Base-by-base conservation (phyloP, 2,797 vertebrate species). In the Rachycentron canadum region DNA sequence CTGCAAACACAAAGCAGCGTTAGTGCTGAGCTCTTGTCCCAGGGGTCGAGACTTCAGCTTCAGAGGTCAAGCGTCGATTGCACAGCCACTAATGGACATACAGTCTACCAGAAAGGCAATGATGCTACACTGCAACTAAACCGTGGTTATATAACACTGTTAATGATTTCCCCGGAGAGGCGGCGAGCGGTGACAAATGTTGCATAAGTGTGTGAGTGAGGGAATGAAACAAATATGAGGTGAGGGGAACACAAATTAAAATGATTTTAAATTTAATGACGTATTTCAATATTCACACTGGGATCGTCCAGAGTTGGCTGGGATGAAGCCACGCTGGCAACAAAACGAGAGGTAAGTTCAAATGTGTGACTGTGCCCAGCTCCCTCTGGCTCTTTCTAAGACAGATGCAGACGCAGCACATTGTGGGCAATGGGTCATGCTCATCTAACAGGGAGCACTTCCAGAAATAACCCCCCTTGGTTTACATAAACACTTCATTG, bases 101-200 rank as follows among this genome's bases (percentile, higher is more conserved):
- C 50, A 86, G 81, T 45, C 67, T 57, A 69, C 45, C 12, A 78
- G 77, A 84, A 69, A 86, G 23, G 55, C 79, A 76, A 73, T 52
- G 83, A 88, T 76, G 74, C 76, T 75, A 45, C 66, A 69, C 82
- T 70, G 68, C 83, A 88, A 81, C 85, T 69, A 79, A 86, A 82
- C 36, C 49, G 14, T 23, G 61, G 70, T 93, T 92, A 91, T 38
- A 75, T 85, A 93, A 93, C 74, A 40, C 56, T 38, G 90, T 93
- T 90, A 93, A 93, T 93, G 88, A 93, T 94, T 93, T 88, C 85
- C 86, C 82, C 59, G 23, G 79, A 84, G 76, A 85, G 10, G 11
- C 70, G 52, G 41, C 63, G 21, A 72, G 69, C 76, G 74, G 77
- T 83, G 79, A 68, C 84, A 83, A 86, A 88, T 50, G 70, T 60